Evolutionary conservation across 92 coral and sea anemone genomes (phyloP).

Genomic region (Scolanthus callimorphus): DNA sequence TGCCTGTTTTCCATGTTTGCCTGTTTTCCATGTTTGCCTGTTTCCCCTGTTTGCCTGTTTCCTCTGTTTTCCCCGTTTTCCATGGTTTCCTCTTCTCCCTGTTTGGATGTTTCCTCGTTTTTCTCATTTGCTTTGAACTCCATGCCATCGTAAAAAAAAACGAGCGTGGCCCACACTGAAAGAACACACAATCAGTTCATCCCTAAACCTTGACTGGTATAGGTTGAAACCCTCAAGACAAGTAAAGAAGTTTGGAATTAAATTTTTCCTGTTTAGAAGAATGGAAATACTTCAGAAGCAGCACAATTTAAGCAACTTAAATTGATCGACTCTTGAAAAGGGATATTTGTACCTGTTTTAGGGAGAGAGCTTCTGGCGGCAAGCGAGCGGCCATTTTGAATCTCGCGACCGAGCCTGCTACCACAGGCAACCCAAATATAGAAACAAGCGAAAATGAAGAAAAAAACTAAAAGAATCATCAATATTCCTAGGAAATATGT

Average conservation of each 20-base stretch:
- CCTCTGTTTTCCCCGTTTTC: too few species aligned
- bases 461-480: background rate
- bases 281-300: background rate
- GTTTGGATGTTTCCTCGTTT: too few species aligned
- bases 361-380: constrained; percentile 48
- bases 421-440: constrained; percentile 18
- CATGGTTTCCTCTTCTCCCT: too few species aligned
- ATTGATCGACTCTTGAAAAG: background rate
- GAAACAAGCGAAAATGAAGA: background rate
- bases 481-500: too few species aligned
- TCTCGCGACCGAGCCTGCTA: constrained; percentile 21
- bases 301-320: background rate
- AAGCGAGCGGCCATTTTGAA: constrained; percentile 73
- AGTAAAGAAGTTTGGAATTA: background rate
- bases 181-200: too few species aligned
- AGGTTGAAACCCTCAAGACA: background rate
- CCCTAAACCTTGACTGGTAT: too few species aligned
- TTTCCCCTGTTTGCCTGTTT: too few species aligned
- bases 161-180: too few species aligned
- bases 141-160: too few species aligned
- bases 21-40: too few species aligned
- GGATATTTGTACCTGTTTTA: constrained; percentile 56
- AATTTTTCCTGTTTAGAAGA: background rate
- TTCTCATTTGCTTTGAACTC: too few species aligned
- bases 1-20: too few species aligned